These are phyloP conservation scores for Sprattus sprattus DNA, from an alignment of 2,113 vertebrate genomes.

Conservation along the genomic window DNA sequence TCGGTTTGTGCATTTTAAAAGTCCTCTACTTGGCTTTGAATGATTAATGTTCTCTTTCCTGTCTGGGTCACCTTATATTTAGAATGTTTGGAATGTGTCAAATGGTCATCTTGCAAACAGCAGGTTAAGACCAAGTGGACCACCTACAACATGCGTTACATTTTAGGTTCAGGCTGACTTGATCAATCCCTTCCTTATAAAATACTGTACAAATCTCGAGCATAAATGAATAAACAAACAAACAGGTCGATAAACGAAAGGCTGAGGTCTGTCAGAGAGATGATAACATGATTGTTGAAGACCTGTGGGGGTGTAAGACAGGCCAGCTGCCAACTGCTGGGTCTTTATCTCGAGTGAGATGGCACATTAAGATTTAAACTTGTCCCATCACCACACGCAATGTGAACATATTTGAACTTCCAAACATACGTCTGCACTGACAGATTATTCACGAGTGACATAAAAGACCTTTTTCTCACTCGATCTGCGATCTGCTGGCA, in stretches of 20 bases:
- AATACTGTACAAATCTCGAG: neutral
- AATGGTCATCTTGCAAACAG: neutral
- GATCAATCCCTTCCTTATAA: neutral
- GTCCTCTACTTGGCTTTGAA: neutral
- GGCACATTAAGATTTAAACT: slow-evolving; percentile 54
- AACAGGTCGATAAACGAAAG: neutral
- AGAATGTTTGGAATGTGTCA: slow-evolving; percentile 18
- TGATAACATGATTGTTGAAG: slow-evolving; percentile 10
- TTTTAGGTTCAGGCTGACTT: neutral
- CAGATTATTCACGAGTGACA: neutral
- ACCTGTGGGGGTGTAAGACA: slow-evolving; percentile 22
- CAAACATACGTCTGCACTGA: neutral
- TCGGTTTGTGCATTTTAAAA: neutral
- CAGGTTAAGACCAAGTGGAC: slow-evolving; percentile 5
- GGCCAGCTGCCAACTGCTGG: slow-evolving; percentile 51
- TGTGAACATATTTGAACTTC: neutral
- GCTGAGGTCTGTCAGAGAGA: neutral
- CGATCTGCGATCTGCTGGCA: neutral
- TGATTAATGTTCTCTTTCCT: slow-evolving; percentile 1
- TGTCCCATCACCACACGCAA: slow-evolving; percentile 37
- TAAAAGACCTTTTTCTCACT: neutral
- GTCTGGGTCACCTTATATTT: slow-evolving; percentile 16
- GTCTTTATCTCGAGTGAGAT: slow-evolving; percentile 65
- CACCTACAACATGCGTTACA: neutral
- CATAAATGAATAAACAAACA: neutral